Percentiles rank a stretch among this genome's conserved stretches.
phyloP scores from a whole-genome alignment of 2,797 vertebrate genomes.

The Leucoraja ocellata region DNA sequence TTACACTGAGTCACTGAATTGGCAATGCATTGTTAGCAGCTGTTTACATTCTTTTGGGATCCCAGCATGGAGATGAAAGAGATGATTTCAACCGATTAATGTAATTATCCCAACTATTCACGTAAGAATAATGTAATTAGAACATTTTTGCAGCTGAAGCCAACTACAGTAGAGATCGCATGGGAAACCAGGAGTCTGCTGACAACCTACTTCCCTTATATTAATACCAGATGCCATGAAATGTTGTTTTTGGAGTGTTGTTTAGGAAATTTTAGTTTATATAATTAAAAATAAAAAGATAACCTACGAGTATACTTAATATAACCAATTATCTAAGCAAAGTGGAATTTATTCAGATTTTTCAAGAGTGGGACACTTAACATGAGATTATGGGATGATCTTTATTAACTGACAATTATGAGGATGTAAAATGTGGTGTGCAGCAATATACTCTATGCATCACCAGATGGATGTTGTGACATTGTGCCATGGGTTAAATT shows the following conservation, averaged over 20 bases:
- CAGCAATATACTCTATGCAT: too few species aligned
- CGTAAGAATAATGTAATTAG: slow-evolving; percentile 67
- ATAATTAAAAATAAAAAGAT: neutral
- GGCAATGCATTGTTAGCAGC: slow-evolving; percentile 74
- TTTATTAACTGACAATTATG: neutral
- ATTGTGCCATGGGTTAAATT: too few species aligned
- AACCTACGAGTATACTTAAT: neutral
- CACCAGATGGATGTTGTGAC: too few species aligned
- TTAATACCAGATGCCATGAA: slow-evolving; percentile 50
- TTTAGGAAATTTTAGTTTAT: slow-evolving; percentile 8
- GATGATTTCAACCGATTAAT: slow-evolving; percentile 78
- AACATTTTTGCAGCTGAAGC: slow-evolving; percentile 64
- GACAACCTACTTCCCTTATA: slow-evolving; percentile 49
- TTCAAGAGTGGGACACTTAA: neutral
- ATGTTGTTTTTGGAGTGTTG: neutral
- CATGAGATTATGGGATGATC: neutral
- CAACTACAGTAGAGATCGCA: slow-evolving; percentile 49
- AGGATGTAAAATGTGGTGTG: too few species aligned
- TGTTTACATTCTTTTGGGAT: slow-evolving; percentile 94
- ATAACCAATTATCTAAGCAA: neutral
- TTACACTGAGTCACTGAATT: slow-evolving; percentile 59
- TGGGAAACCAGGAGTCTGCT: slow-evolving; percentile 55
- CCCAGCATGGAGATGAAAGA: slow-evolving; percentile 70
- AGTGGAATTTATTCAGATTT: slow-evolving; percentile 13
- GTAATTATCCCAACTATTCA: slow-evolving; percentile 80